These are phyloP conservation scores for Misgurnus anguillicaudatus DNA, from an alignment of 2,113 vertebrate species.

Conservation along the genomic window DNA sequence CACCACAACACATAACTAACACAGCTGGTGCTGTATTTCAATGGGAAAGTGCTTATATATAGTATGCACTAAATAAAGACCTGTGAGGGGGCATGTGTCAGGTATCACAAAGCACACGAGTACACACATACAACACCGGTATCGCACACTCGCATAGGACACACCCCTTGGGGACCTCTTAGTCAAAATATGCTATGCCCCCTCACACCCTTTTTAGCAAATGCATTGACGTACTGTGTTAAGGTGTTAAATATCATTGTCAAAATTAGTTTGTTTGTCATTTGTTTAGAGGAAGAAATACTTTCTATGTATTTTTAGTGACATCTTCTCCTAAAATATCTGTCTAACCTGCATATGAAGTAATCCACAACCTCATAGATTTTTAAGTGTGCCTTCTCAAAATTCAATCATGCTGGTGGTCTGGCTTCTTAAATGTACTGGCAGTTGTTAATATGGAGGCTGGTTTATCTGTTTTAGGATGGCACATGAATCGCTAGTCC, in stretches of 20 bases:
- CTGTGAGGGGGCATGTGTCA: constrained; percentile 73
- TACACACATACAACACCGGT: constrained; percentile 67
- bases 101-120: constrained; percentile 77
- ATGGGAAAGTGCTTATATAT: constrained; percentile 80
- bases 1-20: constrained; percentile 71
- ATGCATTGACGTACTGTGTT: constrained; percentile 42
- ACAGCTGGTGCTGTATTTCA: constrained; percentile 86
- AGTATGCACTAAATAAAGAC: constrained; percentile 79
- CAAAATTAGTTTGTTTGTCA: constrained; percentile 52
- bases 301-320: constrained; percentile 1
- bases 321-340: constrained; percentile 28
- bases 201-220: constrained; percentile 58
- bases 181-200: constrained; percentile 64
- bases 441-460: constrained; percentile 1
- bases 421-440: constrained; percentile 3
- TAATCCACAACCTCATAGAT: constrained; percentile 13
- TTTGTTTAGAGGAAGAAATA: constrained; percentile 29
- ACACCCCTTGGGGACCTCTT: constrained; percentile 56
- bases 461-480: constrained; percentile 46
- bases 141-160: constrained; percentile 61
- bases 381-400: constrained; percentile 43
- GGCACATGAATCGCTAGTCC: constrained; percentile 8
- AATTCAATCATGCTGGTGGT: constrained; percentile 34
- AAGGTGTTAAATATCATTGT: constrained; percentile 56
- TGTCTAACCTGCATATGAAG: constrained; percentile 21